These are phyloP conservation scores for Turnix velox DNA, from an alignment of 2,113 vertebrate species.

Conservation along the genomic window DNA sequence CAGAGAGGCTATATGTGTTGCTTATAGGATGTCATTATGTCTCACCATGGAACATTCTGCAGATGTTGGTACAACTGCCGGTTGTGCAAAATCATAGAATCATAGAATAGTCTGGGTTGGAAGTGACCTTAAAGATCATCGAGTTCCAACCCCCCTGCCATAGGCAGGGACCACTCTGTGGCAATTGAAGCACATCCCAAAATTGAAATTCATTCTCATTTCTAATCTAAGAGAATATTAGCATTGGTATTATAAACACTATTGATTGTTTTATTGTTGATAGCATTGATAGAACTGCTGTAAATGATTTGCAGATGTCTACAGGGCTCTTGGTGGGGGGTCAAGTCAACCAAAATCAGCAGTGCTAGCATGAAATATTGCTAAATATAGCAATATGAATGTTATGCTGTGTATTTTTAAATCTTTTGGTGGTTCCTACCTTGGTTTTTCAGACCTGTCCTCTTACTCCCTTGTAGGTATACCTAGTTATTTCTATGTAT, in stretches of 20 bases:
- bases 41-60: not conserved
- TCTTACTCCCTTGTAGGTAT: not conserved
- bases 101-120: no score
- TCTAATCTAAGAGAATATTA: not conserved
- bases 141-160: no score
- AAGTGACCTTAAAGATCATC: no score
- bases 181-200: not conserved
- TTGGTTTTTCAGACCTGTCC: not conserved
- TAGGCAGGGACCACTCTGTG: no score
- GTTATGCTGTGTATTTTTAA: not conserved
- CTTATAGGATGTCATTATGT: rapidly evolving
- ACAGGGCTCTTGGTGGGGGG: not conserved
- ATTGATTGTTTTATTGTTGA: not conserved
- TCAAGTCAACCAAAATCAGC: not conserved
- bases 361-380: not conserved
- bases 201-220: not conserved
- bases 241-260: not conserved
- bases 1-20: not conserved
- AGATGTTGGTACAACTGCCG: not conserved
- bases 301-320: not conserved
- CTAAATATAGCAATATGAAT: not conserved
- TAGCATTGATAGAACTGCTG: not conserved
- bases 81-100: not conserved
- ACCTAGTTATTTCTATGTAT: not conserved
- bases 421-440: not conserved